Conservation (phyloP, 1,140 invertebrate species). For the Drosophila kepulauana region DNA sequence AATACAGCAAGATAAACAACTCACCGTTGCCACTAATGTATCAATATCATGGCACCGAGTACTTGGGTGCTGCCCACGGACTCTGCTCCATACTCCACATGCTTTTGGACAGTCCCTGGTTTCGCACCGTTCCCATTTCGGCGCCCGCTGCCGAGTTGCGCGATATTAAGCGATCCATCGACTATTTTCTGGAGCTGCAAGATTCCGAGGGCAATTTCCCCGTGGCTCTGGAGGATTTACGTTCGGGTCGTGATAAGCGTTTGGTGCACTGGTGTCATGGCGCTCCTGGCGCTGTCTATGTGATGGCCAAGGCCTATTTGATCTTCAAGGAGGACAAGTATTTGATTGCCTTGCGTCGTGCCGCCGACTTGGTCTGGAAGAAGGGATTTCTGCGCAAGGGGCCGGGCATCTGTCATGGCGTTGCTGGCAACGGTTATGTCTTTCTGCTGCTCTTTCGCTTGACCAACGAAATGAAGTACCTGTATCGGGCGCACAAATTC, state of each 20-base stretch:
- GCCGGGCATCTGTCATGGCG: slow-evolving; percentile 93
- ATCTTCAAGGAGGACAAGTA: slow-evolving; percentile 91
- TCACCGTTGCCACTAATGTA: slow-evolving; percentile 92
- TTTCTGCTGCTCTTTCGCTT: slow-evolving; percentile 92
- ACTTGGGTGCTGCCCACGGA: slow-evolving; percentile 93
- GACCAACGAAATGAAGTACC: slow-evolving; percentile 89
- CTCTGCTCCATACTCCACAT: slow-evolving; percentile 88
- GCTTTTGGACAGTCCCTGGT: slow-evolving; percentile 85
- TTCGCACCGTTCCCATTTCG: slow-evolving; percentile 75
- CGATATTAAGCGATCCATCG: slow-evolving; percentile 84
- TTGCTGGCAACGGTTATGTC: slow-evolving; percentile 94
- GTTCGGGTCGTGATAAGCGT: slow-evolving; percentile 86
- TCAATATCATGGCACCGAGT: slow-evolving; percentile 93
- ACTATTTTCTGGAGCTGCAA: slow-evolving; percentile 89
- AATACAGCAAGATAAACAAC: slow-evolving; percentile 87
- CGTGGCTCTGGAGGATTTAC: slow-evolving; percentile 90
- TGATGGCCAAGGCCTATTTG: slow-evolving; percentile 93
- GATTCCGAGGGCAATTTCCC: slow-evolving; percentile 91
- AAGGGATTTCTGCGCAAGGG: slow-evolving; percentile 93
- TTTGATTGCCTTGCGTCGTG: slow-evolving; percentile 88
- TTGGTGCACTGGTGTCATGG: slow-evolving; percentile 96
- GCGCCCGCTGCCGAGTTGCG: slow-evolving; percentile 87
- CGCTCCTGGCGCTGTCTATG: slow-evolving; percentile 91
- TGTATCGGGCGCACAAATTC: slow-evolving; percentile 91
- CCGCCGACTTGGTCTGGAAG: slow-evolving; percentile 92